Evolutionary conservation across 2,113 vertebrate genomes (phyloP), one percentile per base, ranked within the genome.

Genomic region (Chionomys nivalis): DNA sequence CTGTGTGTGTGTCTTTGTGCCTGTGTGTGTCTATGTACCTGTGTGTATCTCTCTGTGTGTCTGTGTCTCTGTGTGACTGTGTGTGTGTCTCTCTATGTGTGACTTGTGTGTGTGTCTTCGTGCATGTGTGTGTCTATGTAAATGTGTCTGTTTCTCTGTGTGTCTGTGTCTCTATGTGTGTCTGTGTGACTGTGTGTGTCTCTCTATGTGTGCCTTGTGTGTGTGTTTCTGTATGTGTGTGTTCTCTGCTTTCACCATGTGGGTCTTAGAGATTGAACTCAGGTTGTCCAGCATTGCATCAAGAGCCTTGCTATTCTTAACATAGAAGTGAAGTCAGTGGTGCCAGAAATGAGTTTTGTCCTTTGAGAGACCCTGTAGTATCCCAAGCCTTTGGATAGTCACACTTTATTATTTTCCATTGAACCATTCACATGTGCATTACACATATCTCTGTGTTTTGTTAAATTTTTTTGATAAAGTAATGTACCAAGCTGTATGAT

Each of bases 401-500:
- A 68, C n/a, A n/a, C 39, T 58, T 96, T 49, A 12, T 85, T 79
- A 79, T 93, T 42, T 90, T 63, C 13, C 52, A 44, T 0, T 49
- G 72, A 95, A 55, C 44, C 31, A 21, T n/a, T 52, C 72, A 26
- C 77, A 42, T 26, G 36, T 28, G 73, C 86, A 63, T 36, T 82
- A 65, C 21, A 31, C 16, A 7, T 36, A 49, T 42, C 4, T 93
- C 85, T 70, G 21, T 66, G 39, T 75, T 95, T 61, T 66, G 49
- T 61, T 94, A 31, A 61, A 33, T 79, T 95, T 90, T 90, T 73
- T 78, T 26, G n/a, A 87, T 70, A 82, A 94, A 96, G 47, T 75
- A 89, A 55, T 81, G 31, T 33, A 85, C 87, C 36, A 88, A 93
- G 72, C 63, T 89, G 36, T 47, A 39, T 26, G 81, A 63, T 63